Percentiles rank a stretch among this genome's conserved stretches.
These are phyloP conservation scores for Platycheirus albimanus DNA, from an alignment of 2,888 invertebrate genomes.

Conservation along the genomic window DNA sequence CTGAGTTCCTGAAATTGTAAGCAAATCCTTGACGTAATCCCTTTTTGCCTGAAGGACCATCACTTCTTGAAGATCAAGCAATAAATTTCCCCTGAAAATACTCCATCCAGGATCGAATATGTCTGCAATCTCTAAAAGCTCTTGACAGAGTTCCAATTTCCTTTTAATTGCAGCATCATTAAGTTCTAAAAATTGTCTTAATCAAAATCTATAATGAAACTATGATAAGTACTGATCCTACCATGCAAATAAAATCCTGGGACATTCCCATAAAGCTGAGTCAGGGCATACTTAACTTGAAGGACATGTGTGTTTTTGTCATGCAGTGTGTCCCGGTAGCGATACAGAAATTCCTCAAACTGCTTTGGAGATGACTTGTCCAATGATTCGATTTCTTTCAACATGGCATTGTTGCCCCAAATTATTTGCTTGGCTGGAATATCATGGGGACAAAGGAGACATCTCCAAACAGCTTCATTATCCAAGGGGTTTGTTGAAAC, in stretches of 20 bases:
- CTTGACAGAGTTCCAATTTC: constrained; percentile 87
- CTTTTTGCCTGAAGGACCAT: constrained; percentile 85
- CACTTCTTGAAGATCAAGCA: constrained; percentile 87
- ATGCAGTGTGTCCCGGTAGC: constrained; percentile 86
- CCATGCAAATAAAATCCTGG: constrained; percentile 85
- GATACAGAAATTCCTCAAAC: constrained; percentile 86
- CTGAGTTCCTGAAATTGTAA: constrained; percentile 84
- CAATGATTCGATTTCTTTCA: constrained; percentile 84
- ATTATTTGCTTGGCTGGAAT: constrained; percentile 85
- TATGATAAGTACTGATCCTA: constrained; percentile 75
- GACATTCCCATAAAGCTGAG: constrained; percentile 87
- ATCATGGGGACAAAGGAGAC: constrained; percentile 85
- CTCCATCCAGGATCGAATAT: constrained; percentile 87
- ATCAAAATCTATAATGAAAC: constrained; percentile 20
- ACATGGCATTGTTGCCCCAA: constrained; percentile 86
- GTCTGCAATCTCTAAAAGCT: constrained; percentile 86
- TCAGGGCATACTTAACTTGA: constrained; percentile 87
- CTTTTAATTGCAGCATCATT: constrained; percentile 84
- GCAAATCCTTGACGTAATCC: constrained; percentile 83
- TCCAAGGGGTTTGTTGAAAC: constrained; percentile 86
- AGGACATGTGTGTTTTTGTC: constrained; percentile 87
- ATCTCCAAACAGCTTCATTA: constrained; percentile 86
- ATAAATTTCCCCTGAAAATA: constrained; percentile 86
- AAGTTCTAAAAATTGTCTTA: constrained; percentile 83
- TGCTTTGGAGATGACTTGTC: constrained; percentile 84